phyloP scores from a whole-genome alignment of 2,797 vertebrate species.

The Fratercula arctica region DNA sequence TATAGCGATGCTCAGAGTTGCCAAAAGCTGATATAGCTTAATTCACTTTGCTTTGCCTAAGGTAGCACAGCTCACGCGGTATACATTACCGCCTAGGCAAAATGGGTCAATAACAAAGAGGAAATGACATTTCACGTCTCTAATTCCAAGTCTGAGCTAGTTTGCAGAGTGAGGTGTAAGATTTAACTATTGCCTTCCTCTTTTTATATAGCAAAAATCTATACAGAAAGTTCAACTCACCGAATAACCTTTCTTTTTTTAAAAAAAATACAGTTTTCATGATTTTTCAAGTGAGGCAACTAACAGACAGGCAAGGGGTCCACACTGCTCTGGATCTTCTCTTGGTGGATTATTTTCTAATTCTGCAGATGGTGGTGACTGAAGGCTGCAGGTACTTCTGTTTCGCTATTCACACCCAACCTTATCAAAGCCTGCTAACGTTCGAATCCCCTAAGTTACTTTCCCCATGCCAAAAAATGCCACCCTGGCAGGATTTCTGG shows the following conservation, averaged over 20 bases:
- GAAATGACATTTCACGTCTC: not conserved
- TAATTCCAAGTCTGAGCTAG: not conserved
- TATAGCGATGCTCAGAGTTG: not conserved
- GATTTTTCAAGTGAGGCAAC: not conserved
- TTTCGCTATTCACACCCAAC: not conserved
- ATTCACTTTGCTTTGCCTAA: not conserved
- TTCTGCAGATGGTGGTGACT: fast-evolving
- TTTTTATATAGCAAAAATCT: not conserved
- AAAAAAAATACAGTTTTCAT: not conserved
- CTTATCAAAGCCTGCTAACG: not conserved
- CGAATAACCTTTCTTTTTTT: not conserved
- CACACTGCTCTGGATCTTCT: not conserved
- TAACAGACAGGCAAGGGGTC: not conserved
- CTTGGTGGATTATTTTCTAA: not conserved
- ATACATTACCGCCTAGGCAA: not conserved
- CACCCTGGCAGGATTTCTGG: not conserved
- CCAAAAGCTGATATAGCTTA: not conserved
- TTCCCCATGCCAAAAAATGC: not conserved
- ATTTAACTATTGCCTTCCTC: not conserved
- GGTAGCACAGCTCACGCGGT: not conserved
- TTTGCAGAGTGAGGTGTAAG: not conserved
- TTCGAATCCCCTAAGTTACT: too few relatives aligned
- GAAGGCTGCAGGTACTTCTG: too few relatives aligned
- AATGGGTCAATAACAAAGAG: not conserved
- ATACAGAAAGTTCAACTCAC: fast-evolving